Conservation (phyloP, 2,113 vertebrate species). For the Ictidomys tridecemlineatus region DNA sequence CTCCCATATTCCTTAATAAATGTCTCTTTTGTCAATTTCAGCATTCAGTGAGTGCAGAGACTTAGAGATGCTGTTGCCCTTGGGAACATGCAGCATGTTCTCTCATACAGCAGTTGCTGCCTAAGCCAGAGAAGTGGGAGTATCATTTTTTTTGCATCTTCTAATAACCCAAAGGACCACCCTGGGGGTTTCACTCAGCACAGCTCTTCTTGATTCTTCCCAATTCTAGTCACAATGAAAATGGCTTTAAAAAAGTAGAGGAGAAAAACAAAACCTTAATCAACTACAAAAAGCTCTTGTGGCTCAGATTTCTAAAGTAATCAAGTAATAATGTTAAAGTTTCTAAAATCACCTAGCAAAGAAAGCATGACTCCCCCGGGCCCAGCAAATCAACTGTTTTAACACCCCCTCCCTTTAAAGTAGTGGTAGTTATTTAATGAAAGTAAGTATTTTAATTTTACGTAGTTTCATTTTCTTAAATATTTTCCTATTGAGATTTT, state of each 20-base stretch:
- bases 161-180: background rate
- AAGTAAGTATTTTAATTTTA: background rate
- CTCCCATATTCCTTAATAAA: background rate
- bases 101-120: rapidly evolving
- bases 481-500: background rate
- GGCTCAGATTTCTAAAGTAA: background rate
- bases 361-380: background rate
- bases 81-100: background rate
- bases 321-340: background rate
- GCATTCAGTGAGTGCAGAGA: background rate
- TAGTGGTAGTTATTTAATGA: background rate
- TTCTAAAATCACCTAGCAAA: background rate
- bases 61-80: too few relatives aligned
- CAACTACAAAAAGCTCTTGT: background rate
- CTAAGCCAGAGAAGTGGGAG: background rate
- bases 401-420: background rate
- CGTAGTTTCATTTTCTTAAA: background rate
- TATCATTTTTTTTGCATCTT: background rate
- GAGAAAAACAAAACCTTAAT: background rate
- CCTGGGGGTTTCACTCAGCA: background rate
- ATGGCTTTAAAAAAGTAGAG: background rate
- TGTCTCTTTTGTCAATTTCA: background rate
- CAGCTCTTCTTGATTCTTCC: background rate
- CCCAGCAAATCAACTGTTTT: background rate
- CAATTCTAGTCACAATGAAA: background rate